Conservation (phyloP, 1,140 invertebrate species). For the Ceratina australensis region DNA sequence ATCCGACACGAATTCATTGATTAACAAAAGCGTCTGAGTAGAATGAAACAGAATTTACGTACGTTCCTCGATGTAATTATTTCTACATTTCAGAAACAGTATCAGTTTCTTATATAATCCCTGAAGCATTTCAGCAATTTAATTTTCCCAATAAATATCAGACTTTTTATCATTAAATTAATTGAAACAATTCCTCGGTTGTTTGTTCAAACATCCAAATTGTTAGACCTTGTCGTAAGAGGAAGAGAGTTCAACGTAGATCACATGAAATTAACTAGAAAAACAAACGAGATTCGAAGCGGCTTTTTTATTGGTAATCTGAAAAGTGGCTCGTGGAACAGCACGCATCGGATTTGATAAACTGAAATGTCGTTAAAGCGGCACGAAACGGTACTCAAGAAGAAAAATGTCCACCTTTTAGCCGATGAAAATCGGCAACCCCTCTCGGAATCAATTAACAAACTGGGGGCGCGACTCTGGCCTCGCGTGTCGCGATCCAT, state of each 20-base stretch:
- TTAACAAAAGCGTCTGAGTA: neutral
- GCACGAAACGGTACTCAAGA: neutral
- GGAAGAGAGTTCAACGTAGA: too few species aligned
- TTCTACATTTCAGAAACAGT: too few species aligned
- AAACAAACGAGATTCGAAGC: too few species aligned
- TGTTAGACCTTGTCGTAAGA: too few species aligned
- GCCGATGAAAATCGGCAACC: conserved; percentile 8
- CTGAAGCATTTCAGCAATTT: too few species aligned
- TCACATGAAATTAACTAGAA: too few species aligned
- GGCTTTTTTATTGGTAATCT: too few species aligned
- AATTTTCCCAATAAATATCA: too few species aligned
- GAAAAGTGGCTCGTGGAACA: neutral
- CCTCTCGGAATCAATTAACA: conserved; percentile 9
- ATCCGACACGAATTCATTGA: neutral
- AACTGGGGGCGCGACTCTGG: conserved; percentile 11
- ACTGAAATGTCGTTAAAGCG: neutral
- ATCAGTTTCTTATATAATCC: too few species aligned
- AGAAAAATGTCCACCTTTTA: conserved; percentile 8
- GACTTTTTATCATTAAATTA: too few species aligned
- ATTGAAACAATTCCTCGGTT: too few species aligned
- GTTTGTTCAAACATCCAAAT: too few species aligned
- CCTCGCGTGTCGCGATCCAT: conserved; percentile 22
- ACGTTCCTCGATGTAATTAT: neutral
- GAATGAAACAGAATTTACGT: neutral
- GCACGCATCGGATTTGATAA: neutral